Evolutionary conservation across 2,113 vertebrate genomes (phyloP).

Genomic region (Zosterops hypoxanthus): DNA sequence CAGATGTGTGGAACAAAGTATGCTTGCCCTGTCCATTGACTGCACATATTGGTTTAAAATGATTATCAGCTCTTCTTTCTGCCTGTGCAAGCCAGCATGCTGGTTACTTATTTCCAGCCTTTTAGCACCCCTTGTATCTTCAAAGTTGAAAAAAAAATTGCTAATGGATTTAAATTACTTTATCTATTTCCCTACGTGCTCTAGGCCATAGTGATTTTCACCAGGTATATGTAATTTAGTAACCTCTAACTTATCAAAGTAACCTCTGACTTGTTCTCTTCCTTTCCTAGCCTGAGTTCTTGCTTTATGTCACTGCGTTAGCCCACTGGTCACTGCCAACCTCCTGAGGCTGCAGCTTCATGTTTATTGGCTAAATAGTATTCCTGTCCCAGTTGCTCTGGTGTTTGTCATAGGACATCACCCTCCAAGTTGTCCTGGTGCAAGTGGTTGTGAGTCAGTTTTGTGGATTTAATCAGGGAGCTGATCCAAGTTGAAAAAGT

Average conservation of each 20-base stretch:
- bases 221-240: background rate
- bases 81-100: background rate
- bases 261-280: background rate
- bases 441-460: slow-evolving; percentile 28
- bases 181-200: background rate
- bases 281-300: background rate
- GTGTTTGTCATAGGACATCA: slow-evolving; percentile 46
- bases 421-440: slow-evolving; percentile 30
- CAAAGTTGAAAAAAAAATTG: background rate
- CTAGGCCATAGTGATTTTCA: background rate
- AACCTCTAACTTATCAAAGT: background rate
- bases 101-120: background rate
- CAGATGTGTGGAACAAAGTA: background rate
- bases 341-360: background rate
- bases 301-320: background rate
- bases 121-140: background rate
- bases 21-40: background rate
- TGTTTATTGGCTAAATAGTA: background rate
- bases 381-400: slow-evolving; percentile 23
- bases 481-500: slow-evolving; percentile 41
- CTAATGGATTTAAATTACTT: background rate
- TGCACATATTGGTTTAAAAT: background rate
- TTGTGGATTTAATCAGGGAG: slow-evolving; percentile 32
- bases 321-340: background rate
- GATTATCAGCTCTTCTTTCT: background rate